Conservation (phyloP, 2,797 vertebrate genomes). For the Syncerus caffer region DNA sequence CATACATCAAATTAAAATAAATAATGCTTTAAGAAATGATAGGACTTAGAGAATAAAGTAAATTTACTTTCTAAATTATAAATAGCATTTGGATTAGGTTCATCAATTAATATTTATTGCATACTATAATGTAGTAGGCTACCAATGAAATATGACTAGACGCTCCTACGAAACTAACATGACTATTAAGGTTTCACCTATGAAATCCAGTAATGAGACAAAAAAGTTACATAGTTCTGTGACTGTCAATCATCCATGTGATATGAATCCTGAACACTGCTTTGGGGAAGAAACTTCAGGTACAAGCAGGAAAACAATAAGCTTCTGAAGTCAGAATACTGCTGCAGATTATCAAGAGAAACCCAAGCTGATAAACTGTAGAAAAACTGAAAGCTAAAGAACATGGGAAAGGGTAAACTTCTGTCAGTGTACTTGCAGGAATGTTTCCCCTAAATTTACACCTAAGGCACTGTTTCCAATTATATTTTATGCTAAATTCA, state of each 20-base stretch:
- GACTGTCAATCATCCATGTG: not conserved
- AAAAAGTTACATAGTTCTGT: not conserved
- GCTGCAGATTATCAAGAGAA: not conserved
- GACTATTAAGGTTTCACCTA: not conserved
- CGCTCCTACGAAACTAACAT: not conserved
- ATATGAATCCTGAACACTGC: not conserved
- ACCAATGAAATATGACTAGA: not conserved
- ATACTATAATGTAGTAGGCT: not conserved
- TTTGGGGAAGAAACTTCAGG: constrained; percentile 1
- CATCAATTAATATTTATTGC: constrained; percentile 41
- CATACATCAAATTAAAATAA: constrained; percentile 27
- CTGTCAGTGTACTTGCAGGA: not conserved
- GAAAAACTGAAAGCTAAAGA: constrained; percentile 29
- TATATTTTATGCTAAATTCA: constrained; percentile 19
- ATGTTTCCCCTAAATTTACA: not conserved
- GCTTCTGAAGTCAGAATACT: not conserved
- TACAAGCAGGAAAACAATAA: not conserved
- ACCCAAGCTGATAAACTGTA: not conserved
- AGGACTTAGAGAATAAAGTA: not conserved
- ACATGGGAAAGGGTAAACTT: not conserved
- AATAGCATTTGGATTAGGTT: not conserved
- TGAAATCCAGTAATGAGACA: not conserved
- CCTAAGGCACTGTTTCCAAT: not conserved
- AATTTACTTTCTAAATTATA: constrained; percentile 50
- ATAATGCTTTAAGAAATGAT: constrained; percentile 32